Evolutionary conservation across 2,797 vertebrate genomes (phyloP).

Genomic region (Cryptoblepharus egeriae): DNA sequence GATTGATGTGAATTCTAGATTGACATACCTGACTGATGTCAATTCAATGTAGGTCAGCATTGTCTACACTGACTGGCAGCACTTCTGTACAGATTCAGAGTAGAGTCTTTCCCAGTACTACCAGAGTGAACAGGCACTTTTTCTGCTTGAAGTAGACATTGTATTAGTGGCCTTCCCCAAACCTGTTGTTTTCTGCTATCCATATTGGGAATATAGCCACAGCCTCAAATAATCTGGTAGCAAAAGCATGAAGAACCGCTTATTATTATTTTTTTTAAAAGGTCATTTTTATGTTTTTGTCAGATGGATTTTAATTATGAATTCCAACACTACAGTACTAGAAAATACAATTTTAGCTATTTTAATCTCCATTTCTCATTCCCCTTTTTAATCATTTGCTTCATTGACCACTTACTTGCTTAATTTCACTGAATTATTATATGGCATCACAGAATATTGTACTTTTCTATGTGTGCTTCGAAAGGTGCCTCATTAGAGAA

Average conservation of each 20-base stretch:
- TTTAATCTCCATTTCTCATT: constrained; percentile 73
- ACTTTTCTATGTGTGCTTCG: constrained; percentile 61
- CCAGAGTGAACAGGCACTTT: too few relatives aligned
- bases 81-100: too few relatives aligned
- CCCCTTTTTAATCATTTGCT: constrained; percentile 78
- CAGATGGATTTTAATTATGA: constrained; percentile 56
- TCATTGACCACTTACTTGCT: constrained; percentile 75
- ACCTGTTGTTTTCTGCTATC: not conserved
- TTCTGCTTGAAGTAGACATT: too few relatives aligned
- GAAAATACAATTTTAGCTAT: constrained; percentile 66
- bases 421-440: constrained; percentile 78
- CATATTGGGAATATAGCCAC: constrained; percentile 4
- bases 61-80: too few relatives aligned
- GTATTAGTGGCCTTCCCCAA: too few relatives aligned
- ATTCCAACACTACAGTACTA: constrained; percentile 59
- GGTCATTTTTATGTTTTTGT: constrained; percentile 33
- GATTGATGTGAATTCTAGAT: not conserved
- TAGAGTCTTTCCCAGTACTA: too few relatives aligned
- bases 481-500: constrained; percentile 69
- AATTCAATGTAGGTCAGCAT: too few relatives aligned
- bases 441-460: constrained; percentile 63
- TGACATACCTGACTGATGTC: not conserved
- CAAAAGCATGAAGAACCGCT: not conserved
- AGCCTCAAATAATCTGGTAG: not conserved
- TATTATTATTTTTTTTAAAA: constrained; percentile 27